A percentile compares a stretch with the other conserved stretches of the same genome.
Conservation (phyloP, 2,113 vertebrate species). For the Plestiodon gilberti region DNA sequence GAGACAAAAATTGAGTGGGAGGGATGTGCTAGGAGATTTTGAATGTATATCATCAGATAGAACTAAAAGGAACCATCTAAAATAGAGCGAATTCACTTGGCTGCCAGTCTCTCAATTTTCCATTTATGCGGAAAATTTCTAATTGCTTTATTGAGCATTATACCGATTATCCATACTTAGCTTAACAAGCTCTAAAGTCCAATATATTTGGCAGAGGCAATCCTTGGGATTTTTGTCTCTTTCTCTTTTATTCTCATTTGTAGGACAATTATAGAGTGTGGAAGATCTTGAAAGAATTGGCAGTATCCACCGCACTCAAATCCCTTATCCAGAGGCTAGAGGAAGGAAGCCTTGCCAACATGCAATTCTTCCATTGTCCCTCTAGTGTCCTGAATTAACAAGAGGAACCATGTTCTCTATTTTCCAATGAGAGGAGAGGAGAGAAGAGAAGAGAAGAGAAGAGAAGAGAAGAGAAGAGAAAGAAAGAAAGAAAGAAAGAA, state of each 20-base stretch:
- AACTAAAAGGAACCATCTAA: constrained; percentile 29
- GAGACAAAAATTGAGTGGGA: neutral
- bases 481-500: neutral
- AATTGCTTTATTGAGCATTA: constrained; percentile 74
- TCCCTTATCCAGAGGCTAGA: constrained; percentile 71
- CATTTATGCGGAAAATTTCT: constrained; percentile 69
- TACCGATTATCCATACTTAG: constrained; percentile 71
- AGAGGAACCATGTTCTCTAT: constrained; percentile 14
- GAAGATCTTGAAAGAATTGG: constrained; percentile 74
- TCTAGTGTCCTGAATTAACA: constrained; percentile 53
- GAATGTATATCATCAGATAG: constrained; percentile 26
- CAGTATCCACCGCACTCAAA: constrained; percentile 61
- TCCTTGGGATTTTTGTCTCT: constrained; percentile 33
- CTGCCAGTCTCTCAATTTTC: constrained; percentile 59
- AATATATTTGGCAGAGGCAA: constrained; percentile 65
- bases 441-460: neutral
- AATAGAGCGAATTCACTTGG: constrained; percentile 57
- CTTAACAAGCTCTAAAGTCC: constrained; percentile 65
- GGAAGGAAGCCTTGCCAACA: constrained; percentile 66
- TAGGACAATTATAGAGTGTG: constrained; percentile 70
- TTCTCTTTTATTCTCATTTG: constrained; percentile 68
- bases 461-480: neutral
- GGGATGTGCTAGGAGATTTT: neutral
- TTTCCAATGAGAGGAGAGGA: neutral
- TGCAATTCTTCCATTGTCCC: constrained; percentile 57